Evolutionary conservation across 2,888 invertebrate species (phyloP), one percentile per base, ranked within the genome.

Genomic region (Cephonodes hylas): DNA sequence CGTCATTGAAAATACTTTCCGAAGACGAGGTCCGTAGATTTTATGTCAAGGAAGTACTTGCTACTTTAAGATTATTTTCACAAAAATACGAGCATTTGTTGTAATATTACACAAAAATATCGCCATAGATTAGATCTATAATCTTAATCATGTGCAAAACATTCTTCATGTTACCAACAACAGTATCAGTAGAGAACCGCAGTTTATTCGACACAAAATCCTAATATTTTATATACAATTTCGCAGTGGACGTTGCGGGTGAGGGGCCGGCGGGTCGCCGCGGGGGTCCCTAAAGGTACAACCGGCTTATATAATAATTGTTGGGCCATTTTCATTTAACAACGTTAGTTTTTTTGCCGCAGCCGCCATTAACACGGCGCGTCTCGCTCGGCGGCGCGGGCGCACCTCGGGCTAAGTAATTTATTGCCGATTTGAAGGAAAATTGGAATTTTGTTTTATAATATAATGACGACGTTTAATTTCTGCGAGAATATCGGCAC

Each of bases 391-490:
- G 75, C 76, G 81, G 81, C 81, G 82, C 80, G 67, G 80, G 76
- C 79, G 84, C 84, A 81, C 82, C 85, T 82, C 83, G 66, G 84
- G 83, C 83, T 64, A 80, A 77, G 76, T 81, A 82, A 86, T 85
- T 88, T 88, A 88, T 85, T 72, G 83, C 74, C 79, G 85, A 85
- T 86, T 86, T 88, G 84, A 84, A 83, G 83, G 80, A 84, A 87
- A 87, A 86, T 86, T 83, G 80, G 80, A 81, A 84, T 85, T 86
- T 84, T 82, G 80, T 80, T 78, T 77, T 83, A 80, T 82, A 81
- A 81, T 53, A 42, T 60, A 53, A 60, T 60, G 48, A 59, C 42
- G 48, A 42, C 48, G 48, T 70, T 74, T 73, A 74, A 73, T 74
- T 73, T 67, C 71, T 66, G 62, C 67, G 68, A 60, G 62, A 75